phyloP scores from a whole-genome alignment of 2,888 invertebrate genomes.

The Malacosoma neustria region DNA sequence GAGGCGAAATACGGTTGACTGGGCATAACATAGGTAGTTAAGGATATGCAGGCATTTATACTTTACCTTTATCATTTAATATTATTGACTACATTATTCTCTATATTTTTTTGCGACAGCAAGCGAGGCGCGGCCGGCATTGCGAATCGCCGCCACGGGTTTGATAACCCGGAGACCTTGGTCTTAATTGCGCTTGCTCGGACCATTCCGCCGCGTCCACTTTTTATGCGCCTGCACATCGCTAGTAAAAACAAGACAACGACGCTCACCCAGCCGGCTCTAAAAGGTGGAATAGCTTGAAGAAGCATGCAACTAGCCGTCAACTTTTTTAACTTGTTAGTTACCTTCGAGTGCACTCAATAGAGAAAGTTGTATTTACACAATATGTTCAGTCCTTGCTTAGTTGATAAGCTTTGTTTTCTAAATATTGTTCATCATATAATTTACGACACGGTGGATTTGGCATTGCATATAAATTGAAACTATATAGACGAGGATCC shows the following conservation, averaged over 20 bases:
- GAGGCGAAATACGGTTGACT: slow-evolving; percentile 4
- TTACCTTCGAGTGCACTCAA: slow-evolving; percentile 47
- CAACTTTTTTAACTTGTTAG: slow-evolving; percentile 38
- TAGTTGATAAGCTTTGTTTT: slow-evolving; percentile 38
- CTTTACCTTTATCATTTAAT: slow-evolving; percentile 67
- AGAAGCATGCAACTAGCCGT: slow-evolving; percentile 37
- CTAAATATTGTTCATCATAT: too few relatives aligned
- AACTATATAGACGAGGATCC: too few relatives aligned
- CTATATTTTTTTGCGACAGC: slow-evolving; percentile 65
- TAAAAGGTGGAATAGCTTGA: slow-evolving; percentile 45
- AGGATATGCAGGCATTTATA: slow-evolving; percentile 43
- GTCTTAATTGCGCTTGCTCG: slow-evolving; percentile 73
- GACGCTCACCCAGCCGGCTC: slow-evolving; percentile 47
- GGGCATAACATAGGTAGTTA: slow-evolving; percentile 7
- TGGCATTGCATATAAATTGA: too few relatives aligned
- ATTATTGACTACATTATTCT: slow-evolving; percentile 68
- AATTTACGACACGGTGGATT: too few relatives aligned
- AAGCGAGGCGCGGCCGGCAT: slow-evolving; percentile 54
- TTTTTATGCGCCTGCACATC: slow-evolving; percentile 73
- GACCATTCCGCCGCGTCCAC: slow-evolving; percentile 67
- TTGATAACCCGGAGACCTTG: slow-evolving; percentile 75
- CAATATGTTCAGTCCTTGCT: slow-evolving; percentile 41
- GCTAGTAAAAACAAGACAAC: slow-evolving; percentile 66
- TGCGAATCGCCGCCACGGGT: slow-evolving; percentile 63
- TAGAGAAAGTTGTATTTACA: slow-evolving; percentile 47